A percentile compares a stretch with the other conserved stretches of the same genome.
Evolutionary conservation across 2,888 invertebrate genomes (phyloP).

Genomic region (Steromphala cineraria): DNA sequence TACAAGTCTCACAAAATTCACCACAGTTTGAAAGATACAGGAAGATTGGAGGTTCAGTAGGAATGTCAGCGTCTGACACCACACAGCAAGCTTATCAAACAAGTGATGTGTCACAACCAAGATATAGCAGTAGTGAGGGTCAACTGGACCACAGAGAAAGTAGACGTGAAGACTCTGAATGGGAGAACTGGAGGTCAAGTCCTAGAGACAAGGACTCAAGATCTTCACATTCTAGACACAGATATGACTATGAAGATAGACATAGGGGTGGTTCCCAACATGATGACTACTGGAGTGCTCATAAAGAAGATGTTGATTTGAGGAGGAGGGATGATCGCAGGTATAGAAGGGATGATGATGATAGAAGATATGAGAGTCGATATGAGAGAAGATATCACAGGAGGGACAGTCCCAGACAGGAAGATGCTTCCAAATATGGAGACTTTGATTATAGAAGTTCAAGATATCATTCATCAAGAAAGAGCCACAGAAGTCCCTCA

Average conservation of each 20-base stretch:
- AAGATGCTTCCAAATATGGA: neutral
- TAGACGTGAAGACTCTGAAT: neutral
- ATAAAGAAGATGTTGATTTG: neutral
- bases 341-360: neutral
- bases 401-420: neutral
- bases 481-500: neutral
- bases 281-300: neutral
- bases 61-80: too few species aligned
- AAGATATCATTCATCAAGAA: neutral
- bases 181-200: neutral
- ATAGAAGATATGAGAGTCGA: neutral
- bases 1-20: neutral
- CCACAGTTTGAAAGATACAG: neutral
- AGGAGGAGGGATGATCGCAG: neutral
- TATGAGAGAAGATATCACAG: constrained; percentile 1
- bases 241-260: neutral
- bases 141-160: neutral
- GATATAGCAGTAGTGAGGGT: neutral
- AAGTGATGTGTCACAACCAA: neutral
- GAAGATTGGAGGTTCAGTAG: neutral
- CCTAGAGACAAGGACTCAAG: neutral
- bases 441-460: constrained; percentile 3
- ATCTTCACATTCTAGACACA: neutral
- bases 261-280: neutral
- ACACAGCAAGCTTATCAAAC: neutral